These are phyloP conservation scores for Chromis chromis DNA, from an alignment of 2,797 vertebrate genomes.

Conservation along the genomic window DNA sequence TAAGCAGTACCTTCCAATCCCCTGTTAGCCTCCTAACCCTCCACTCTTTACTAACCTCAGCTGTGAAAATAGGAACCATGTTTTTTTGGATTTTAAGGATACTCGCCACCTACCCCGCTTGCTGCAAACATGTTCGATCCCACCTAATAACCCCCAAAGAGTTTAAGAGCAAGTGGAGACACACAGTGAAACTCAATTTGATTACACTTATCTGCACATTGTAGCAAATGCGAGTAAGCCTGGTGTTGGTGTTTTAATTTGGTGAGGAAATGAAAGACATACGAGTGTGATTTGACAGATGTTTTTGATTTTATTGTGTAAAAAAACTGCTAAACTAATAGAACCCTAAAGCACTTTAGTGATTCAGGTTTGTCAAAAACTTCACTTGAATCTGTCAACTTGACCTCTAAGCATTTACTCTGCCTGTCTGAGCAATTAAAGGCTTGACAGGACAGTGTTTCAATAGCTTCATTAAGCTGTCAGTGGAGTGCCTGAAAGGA, in stretches of 20 bases:
- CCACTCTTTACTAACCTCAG: slow-evolving; percentile 57
- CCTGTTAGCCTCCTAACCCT: slow-evolving; percentile 20
- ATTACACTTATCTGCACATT: slow-evolving; percentile 20
- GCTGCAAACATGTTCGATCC: slow-evolving; percentile 21
- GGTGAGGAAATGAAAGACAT: slow-evolving; percentile 39
- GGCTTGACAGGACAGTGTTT: slow-evolving; percentile 18
- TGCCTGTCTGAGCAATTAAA: slow-evolving; percentile 34
- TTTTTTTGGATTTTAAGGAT: slow-evolving; percentile 60
- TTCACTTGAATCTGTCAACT: slow-evolving; percentile 15
- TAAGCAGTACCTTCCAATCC: slow-evolving; percentile 59
- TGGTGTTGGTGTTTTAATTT: slow-evolving; percentile 31
- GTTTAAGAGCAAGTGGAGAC: not conserved
- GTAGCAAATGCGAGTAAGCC: slow-evolving; percentile 6
- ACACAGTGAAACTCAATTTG: slow-evolving; percentile 2
- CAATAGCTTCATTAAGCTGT: slow-evolving; percentile 41
- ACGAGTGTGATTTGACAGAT: slow-evolving; percentile 6
- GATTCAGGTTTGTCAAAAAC: not conserved
- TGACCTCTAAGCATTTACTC: slow-evolving; percentile 6
- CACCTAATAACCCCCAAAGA: slow-evolving; percentile 11
- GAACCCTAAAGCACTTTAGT: not conserved
- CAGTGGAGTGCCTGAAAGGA: slow-evolving; percentile 25
- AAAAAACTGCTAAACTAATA: not conserved
- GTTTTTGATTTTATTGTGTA: slow-evolving; percentile 11
- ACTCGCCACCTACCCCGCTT: slow-evolving; percentile 35
- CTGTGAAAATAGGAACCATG: slow-evolving; percentile 70